A percentile compares a stretch with the other conserved stretches of the same genome.
These are phyloP conservation scores for Sebastes itinus DNA, from an alignment of 2,797 vertebrate species.

Conservation along the genomic window DNA sequence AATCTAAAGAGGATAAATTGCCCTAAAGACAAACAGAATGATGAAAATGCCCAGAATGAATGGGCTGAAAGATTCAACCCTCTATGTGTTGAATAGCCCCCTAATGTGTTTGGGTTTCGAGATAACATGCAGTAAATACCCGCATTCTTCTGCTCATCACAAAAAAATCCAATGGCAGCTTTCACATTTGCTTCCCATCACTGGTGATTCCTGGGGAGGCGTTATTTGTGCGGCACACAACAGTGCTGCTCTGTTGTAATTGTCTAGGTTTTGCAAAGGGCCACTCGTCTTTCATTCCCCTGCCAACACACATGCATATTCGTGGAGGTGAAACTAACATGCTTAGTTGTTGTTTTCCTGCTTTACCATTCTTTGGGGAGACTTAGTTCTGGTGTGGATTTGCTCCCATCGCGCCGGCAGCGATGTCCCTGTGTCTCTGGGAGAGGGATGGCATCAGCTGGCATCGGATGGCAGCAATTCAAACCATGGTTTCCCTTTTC, in stretches of 20 bases:
- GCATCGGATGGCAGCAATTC: conserved; percentile 71
- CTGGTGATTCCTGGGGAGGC: conserved; percentile 73
- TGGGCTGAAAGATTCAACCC: conserved; percentile 68
- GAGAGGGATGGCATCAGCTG: conserved; percentile 74
- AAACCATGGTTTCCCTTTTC: conserved; percentile 67
- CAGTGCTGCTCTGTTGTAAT: conserved; percentile 69
- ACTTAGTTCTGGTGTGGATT: conserved; percentile 81
- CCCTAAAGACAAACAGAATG: conserved; percentile 75
- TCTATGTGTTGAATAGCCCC: conserved; percentile 72
- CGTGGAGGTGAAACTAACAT: conserved; percentile 80
- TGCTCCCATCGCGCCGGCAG: conserved; percentile 72
- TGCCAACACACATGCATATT: conserved; percentile 78
- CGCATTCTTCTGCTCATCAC: conserved; percentile 70
- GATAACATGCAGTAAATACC: conserved; percentile 78
- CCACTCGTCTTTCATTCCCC: conserved; percentile 75
- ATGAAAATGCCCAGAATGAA: conserved; percentile 75
- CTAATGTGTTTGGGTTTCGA: conserved; percentile 81
- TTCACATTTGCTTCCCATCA: conserved; percentile 79
- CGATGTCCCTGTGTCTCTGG: conserved; percentile 68
- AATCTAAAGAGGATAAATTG: conserved; percentile 75
- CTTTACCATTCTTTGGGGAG: conserved; percentile 72
- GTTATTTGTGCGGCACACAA: conserved; percentile 74
- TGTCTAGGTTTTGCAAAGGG: conserved; percentile 76
- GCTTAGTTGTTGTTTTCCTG: conserved; percentile 84
- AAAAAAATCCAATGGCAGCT: conserved; percentile 73